These are phyloP conservation scores for Chydorus sphaericus DNA, from an alignment of 2,888 invertebrate species.

Conservation along the genomic window DNA sequence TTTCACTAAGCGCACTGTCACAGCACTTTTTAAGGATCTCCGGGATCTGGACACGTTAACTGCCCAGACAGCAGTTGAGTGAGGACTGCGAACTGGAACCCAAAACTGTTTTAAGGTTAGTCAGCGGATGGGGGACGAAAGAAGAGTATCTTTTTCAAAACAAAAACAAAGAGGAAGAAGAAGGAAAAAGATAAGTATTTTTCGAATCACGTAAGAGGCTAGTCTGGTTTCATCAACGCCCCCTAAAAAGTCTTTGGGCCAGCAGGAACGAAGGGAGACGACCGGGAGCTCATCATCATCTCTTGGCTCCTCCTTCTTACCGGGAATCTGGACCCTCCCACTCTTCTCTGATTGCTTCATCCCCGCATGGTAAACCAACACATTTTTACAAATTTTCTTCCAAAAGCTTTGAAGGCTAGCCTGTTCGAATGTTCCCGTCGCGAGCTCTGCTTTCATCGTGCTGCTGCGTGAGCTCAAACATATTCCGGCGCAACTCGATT, in stretches of 20 bases:
- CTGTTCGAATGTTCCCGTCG: too few relatives aligned
- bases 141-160: not conserved
- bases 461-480: not conserved
- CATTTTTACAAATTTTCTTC: too few relatives aligned
- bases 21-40: too few relatives aligned
- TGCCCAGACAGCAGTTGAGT: too few relatives aligned
- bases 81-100: too few relatives aligned
- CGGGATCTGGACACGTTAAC: too few relatives aligned
- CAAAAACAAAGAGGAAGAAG: not conserved
- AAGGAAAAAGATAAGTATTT: not conserved
- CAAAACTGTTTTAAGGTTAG: not conserved
- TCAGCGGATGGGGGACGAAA: not conserved
- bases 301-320: not conserved
- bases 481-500: too few relatives aligned
- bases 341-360: constrained; percentile 3
- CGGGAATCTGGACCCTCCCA: not conserved
- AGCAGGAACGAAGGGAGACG: not conserved
- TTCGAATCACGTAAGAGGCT: not conserved
- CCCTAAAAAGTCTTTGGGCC: too few relatives aligned
- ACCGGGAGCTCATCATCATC: not conserved
- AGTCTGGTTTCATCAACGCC: not conserved
- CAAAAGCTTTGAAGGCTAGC: too few relatives aligned
- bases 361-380: too few relatives aligned
- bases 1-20: too few relatives aligned
- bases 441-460: constrained; percentile 2